Conservation (phyloP, 2,113 vertebrate genomes). For the Sakesphorus luctuosus region DNA sequence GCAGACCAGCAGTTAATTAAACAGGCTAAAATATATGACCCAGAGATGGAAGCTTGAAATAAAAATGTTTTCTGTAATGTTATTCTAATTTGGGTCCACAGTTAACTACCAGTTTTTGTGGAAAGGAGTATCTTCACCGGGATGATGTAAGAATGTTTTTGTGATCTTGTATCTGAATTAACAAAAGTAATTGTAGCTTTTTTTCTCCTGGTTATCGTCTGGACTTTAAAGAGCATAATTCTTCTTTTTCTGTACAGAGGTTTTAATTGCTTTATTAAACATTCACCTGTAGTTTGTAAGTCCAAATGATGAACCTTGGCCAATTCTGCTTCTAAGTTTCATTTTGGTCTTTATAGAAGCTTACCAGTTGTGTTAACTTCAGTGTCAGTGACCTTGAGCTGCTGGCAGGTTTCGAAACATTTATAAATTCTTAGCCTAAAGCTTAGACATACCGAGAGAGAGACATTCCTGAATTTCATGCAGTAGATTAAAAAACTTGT, state of each 20-base stretch:
- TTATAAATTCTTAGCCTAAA: background rate
- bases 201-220: background rate
- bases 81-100: background rate
- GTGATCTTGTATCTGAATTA: background rate
- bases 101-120: background rate
- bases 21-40: background rate
- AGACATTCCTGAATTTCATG: background rate
- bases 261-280: background rate
- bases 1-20: background rate
- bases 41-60: background rate
- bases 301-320: background rate
- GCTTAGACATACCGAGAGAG: background rate
- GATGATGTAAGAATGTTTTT: background rate
- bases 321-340: background rate
- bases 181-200: background rate
- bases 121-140: background rate
- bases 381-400: background rate
- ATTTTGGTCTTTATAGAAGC: background rate
- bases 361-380: background rate
- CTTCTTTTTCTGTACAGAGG: background rate
- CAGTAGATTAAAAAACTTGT: background rate
- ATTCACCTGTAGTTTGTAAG: background rate
- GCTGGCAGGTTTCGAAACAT: background rate
- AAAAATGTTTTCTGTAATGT: fast-evolving
- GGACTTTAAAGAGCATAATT: background rate